Base-by-base conservation (phyloP, 2,888 invertebrate species). In the Pterobdella sp. region DNA sequence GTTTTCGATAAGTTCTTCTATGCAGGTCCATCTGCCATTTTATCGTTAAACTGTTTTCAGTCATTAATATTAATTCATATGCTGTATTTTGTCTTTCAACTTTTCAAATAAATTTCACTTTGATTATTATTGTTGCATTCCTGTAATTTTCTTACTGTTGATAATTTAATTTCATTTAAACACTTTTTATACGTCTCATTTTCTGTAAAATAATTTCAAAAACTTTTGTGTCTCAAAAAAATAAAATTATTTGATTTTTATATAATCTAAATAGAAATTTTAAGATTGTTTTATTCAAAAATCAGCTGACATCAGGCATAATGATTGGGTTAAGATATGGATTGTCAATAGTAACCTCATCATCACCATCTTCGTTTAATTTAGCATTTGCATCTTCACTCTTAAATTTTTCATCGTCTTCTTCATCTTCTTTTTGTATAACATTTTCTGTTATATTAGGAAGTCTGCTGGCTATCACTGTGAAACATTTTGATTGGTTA, bases 391-490 rank as follows among this genome's bases (percentile, higher is more conserved):
- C 60, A 26, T 36, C 49, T 35, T 36, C 42, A 14, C 67, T 67
- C 31, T 60, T 34, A 18, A 26, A n/a, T 36, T 69, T 18, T 35
- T 68, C 68, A n/a, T 72, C 72, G 56, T 71, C 60, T 29, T 26
- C 42, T 60, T 75, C 74, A 49, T 75, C 77, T 18, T 76, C 74
- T 32, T 73, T 72, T 7, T 63, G 32, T 1, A 71, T 80, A 81
- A 94, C 94, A 83, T 94, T 92, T 52, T 95, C 91, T 86, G 95
- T 94, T 85, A 96, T 95, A 78, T 91, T 91, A 0, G 94, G 94
- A 79, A 94, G 85, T 35, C 95, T 91, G 80, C 91, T 90, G 1
- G 92, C 91, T 80, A 95, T 94, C 79, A 96, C 92, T 92, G 85
- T 72, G 86, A 26, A n/a, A n/a, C n/a, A n/a, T n/a, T n/a, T n/a